Conservation (phyloP, 2,888 invertebrate genomes). For the Marronus borbonicus region DNA sequence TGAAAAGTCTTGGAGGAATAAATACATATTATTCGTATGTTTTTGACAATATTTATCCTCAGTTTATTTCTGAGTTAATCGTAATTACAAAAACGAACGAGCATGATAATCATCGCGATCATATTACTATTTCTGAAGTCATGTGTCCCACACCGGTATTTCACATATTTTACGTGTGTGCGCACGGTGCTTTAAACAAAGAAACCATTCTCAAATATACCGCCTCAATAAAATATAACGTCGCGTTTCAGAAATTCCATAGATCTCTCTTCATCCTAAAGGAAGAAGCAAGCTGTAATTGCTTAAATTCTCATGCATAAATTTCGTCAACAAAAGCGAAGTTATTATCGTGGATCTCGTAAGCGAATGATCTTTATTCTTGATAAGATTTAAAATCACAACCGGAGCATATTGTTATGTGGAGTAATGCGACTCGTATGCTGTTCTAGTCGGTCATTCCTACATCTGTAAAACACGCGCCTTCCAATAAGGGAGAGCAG, state of each 20-base stretch:
- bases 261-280: not conserved
- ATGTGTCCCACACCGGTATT: no score
- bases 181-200: no score
- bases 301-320: constrained; percentile 55
- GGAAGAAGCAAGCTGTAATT: constrained; percentile 46
- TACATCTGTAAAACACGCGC: constrained; percentile 8
- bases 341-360: constrained; percentile 5
- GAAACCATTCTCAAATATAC: not conserved
- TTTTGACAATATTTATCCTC: no score
- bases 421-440: constrained; percentile 3
- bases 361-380: constrained; percentile 32
- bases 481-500: constrained; percentile 12
- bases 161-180: no score
- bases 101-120: no score
- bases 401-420: constrained; percentile 41
- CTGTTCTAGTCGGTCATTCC: constrained; percentile 4
- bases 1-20: no score
- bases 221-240: constrained; percentile 23
- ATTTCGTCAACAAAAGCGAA: constrained; percentile 44
- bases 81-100: no score
- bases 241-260: constrained; percentile 33
- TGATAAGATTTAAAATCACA: constrained; percentile 44
- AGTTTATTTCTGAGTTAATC: no score
- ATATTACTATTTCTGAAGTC: no score
- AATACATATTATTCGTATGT: no score